Evolutionary conservation across 2,797 vertebrate species (phyloP).

Genomic region (Cuculus canorus): DNA sequence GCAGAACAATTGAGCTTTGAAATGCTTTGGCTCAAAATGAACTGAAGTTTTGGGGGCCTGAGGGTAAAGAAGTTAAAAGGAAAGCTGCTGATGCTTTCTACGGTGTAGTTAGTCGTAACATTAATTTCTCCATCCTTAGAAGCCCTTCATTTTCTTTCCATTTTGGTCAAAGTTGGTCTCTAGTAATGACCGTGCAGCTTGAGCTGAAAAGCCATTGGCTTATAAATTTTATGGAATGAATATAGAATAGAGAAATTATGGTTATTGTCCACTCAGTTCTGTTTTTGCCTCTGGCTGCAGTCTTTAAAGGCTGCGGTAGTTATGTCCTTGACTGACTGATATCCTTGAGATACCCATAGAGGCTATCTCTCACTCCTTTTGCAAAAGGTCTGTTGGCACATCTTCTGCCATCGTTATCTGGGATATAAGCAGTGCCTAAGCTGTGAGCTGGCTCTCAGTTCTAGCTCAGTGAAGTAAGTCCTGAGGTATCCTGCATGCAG

Average conservation of each 20-base stretch:
- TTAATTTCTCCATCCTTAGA: constrained; percentile 17
- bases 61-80: constrained; percentile 5
- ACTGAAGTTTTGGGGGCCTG: neutral
- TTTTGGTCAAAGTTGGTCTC: neutral
- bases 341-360: neutral
- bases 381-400: neutral
- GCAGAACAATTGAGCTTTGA: neutral
- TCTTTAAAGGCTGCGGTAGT: neutral
- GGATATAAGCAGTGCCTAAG: neutral
- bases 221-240: neutral
- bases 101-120: neutral
- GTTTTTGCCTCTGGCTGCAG: neutral
- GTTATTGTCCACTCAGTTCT: neutral
- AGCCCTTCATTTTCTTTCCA: neutral
- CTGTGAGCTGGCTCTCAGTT: neutral
- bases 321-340: neutral
- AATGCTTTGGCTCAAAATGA: neutral
- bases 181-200: neutral
- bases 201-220: neutral
- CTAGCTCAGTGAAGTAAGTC: neutral
- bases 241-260: neutral
- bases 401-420: neutral
- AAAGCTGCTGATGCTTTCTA: neutral
- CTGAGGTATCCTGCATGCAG: neutral
- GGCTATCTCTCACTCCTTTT: neutral